These are phyloP conservation scores for Tyto alba DNA, from an alignment of 2,113 vertebrate genomes.

Conservation along the genomic window DNA sequence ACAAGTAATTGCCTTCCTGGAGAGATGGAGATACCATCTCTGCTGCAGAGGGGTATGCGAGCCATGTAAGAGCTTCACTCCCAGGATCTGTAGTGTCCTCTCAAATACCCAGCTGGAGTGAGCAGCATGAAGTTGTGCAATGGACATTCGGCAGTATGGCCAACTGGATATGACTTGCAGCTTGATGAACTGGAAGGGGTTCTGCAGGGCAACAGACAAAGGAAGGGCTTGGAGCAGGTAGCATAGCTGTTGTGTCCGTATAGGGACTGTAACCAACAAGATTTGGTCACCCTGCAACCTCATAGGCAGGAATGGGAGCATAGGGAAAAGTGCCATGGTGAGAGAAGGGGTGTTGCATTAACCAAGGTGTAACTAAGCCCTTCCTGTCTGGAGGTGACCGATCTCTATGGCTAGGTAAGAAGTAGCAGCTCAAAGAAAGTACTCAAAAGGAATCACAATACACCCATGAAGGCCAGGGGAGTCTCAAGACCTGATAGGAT, in stretches of 20 bases:
- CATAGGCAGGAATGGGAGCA: background rate
- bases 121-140: background rate
- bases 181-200: background rate
- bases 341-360: background rate
- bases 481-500: background rate
- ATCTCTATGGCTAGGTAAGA: background rate
- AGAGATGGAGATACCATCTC: background rate
- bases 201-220: background rate
- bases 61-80: background rate
- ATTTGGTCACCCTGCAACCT: background rate
- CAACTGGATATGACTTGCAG: background rate
- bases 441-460: accelerated
- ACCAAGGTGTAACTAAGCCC: background rate
- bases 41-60: background rate
- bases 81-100: background rate
- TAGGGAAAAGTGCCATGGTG: background rate
- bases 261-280: background rate
- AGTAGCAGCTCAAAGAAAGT: background rate
- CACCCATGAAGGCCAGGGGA: background rate
- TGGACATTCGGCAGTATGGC: background rate
- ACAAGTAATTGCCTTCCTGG: background rate
- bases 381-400: background rate
- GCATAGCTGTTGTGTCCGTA: background rate
- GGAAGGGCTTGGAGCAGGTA: background rate
- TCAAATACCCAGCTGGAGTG: background rate